Base-by-base conservation (phyloP, 2,797 vertebrate genomes). In the Bovichtus diacanthus region DNA sequence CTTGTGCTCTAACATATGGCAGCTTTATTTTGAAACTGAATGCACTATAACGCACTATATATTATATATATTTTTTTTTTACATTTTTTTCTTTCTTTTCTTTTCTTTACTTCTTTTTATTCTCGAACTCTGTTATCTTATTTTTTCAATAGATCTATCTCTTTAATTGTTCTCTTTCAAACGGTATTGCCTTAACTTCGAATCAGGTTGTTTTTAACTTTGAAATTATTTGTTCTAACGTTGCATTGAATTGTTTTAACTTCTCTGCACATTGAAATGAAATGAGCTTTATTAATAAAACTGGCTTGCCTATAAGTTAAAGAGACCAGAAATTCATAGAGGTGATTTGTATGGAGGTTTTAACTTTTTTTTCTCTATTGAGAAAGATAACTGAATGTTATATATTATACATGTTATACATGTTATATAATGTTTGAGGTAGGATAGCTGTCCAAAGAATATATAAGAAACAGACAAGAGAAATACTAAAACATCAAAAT, bases 401-500 rank as follows among this genome's bases (percentile, higher is more conserved):
- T 43, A 65, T n/a, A n/a, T n/a, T n/a, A n/a, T 34, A 12, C 9
- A 64, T 18, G 18, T 43, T 39, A 53, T 39, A 77, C n/a, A 61
- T 63, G 19, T 60, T 53, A 67, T 61, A 39, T 46, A n/a, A n/a
- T 54, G 29, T 19, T 39, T 31, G 38, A 65, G 2, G 0, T 39
- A 25, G 25, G 59, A 10, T 27, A 69, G 16, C 58, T 62, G 53
- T 66, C 12, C 10, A 56, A 66, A 43, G 3, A 53, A 25, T 12
- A 64, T 55, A 36, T 6, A 59, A 82, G 21, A 67, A 80, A 55
- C 39, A 72, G 18, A 36, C 6, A 41, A 39, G 70, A 81, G 73
- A 66, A 77, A 73, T 89, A 82, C 70, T 72, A 54, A 80, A 70
- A 67, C 53, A 64, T 49, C 16, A 31, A 58, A 43, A 47, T 39